These are phyloP conservation scores for Chinchilla lanigera DNA, from an alignment of 2,113 vertebrate species.

Conservation along the genomic window DNA sequence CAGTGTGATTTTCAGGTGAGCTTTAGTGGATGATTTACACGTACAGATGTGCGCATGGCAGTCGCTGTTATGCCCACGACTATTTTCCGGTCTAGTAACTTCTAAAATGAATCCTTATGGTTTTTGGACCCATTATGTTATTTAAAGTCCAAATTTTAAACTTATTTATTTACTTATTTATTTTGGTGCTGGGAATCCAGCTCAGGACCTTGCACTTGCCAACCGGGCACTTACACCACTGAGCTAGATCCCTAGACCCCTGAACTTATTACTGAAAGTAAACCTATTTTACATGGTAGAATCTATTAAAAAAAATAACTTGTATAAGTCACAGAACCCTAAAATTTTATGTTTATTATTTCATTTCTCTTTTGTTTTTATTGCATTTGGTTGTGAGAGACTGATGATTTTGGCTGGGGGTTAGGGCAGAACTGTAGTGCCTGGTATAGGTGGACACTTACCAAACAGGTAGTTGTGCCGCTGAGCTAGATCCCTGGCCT, in stretches of 20 bases:
- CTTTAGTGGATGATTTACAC: background rate
- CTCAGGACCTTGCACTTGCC: too few species aligned
- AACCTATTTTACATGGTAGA: background rate
- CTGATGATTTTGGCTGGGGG: background rate
- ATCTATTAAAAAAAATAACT: background rate
- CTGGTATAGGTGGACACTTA: background rate
- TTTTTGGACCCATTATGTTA: constrained; percentile 28
- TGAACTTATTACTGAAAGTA: background rate
- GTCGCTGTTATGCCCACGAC: background rate
- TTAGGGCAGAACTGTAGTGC: background rate
- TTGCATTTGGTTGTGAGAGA: constrained; percentile 12
- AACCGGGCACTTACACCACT: too few species aligned
- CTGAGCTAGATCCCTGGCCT: too few species aligned
- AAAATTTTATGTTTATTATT: constrained; percentile 1
- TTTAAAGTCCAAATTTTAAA: constrained; percentile 47
- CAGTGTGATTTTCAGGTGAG: background rate
- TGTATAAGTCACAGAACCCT: background rate
- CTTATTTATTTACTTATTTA: background rate
- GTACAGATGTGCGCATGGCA: background rate
- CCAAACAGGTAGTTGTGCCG: too few species aligned
- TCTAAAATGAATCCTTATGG: background rate
- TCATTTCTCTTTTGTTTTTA: constrained; percentile 2
- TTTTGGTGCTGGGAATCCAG: too few species aligned
- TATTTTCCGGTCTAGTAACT: background rate
- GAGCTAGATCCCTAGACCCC: too few species aligned